Percentiles rank a stretch among this genome's conserved stretches.
phyloP scores from a whole-genome alignment of 2,888 invertebrate species.

The Drosophila austrosaltans region DNA sequence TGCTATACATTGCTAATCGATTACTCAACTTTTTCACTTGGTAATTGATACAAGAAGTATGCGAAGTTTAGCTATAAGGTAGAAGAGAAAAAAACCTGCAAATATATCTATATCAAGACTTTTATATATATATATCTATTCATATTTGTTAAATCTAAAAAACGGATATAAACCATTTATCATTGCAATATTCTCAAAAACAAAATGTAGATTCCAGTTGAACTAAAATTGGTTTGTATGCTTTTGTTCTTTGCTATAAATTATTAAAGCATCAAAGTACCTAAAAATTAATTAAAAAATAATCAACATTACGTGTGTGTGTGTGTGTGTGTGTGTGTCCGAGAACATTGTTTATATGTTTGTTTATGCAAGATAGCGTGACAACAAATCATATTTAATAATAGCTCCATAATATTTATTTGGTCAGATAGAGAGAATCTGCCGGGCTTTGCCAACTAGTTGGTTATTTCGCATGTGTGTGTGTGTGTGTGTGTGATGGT shows the following conservation, averaged over 20 bases:
- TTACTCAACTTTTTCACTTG: no score
- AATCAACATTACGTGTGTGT: slow-evolving; percentile 76
- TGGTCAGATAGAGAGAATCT: slow-evolving; percentile 46
- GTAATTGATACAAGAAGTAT: no score
- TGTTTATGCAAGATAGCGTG: slow-evolving; percentile 73
- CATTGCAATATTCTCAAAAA: neutral
- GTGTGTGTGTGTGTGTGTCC: neutral
- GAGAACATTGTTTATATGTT: neutral
- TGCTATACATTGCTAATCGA: no score
- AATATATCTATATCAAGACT: no score
- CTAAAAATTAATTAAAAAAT: slow-evolving; percentile 79
- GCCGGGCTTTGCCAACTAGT: slow-evolving; percentile 35
- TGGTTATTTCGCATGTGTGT: neutral
- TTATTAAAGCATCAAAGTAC: slow-evolving; percentile 80
- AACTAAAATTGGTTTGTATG: no score
- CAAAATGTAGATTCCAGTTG: neutral
- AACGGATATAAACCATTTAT: no score
- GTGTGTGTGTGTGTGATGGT: neutral
- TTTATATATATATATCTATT: no score
- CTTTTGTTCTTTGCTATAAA: slow-evolving; percentile 40
- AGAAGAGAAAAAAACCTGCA: no score
- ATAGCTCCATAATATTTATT: slow-evolving; percentile 66
- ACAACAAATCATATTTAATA: slow-evolving; percentile 77
- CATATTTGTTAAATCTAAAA: no score
- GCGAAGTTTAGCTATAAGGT: no score